Evolutionary conservation across 2,888 invertebrate genomes (phyloP).

Genomic region (Watsonalla binaria): DNA sequence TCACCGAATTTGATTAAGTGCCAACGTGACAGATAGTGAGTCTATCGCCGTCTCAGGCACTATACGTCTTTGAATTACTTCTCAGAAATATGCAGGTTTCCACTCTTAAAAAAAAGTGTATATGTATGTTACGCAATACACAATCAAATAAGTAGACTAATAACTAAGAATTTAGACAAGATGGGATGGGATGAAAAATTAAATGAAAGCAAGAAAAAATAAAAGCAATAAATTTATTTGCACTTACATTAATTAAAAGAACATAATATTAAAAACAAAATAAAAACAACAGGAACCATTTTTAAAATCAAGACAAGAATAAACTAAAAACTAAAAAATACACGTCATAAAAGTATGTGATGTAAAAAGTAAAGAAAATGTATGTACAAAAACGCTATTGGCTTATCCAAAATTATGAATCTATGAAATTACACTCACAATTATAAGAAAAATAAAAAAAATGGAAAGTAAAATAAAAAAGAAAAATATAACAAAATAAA

Average conservation of each 20-base stretch:
- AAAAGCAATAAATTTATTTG: conserved; percentile 75
- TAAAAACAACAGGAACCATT: conserved; percentile 78
- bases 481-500: conserved; percentile 70
- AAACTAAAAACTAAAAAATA: conserved; percentile 27
- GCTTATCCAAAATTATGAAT: conserved; percentile 26
- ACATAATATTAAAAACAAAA: conserved; percentile 73
- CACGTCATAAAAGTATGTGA: conserved; percentile 30
- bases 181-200: conserved; percentile 19
- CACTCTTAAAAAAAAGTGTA: too few relatives aligned
- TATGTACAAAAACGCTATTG: conserved; percentile 33
- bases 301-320: conserved; percentile 33
- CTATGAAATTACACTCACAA: conserved; percentile 54
- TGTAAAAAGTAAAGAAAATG: conserved; percentile 39
- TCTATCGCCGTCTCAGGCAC: too few relatives aligned
- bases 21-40: too few relatives aligned
- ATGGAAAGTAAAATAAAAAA: conserved; percentile 34
- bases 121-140: neutral
- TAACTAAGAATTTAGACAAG: too few relatives aligned
- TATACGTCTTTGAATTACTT: too few relatives aligned
- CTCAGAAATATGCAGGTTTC: too few relatives aligned
- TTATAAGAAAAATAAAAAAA: conserved; percentile 43
- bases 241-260: conserved; percentile 56
- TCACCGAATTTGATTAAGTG: too few relatives aligned
- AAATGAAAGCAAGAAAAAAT: conserved; percentile 45
- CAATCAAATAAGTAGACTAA: neutral